phyloP scores from a whole-genome alignment of 2,888 invertebrate genomes.

The Sialis fuliginosa region DNA sequence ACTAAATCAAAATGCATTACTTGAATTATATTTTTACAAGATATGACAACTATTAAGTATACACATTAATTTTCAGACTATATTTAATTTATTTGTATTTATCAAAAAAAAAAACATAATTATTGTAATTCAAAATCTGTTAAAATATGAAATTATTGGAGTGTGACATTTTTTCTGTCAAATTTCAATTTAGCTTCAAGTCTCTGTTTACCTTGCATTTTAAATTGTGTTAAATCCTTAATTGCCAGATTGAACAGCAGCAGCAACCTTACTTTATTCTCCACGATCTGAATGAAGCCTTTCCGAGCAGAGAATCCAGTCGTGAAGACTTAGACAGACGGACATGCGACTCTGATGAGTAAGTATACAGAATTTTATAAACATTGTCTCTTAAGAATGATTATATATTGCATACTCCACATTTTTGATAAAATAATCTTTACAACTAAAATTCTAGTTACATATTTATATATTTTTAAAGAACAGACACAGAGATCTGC shows the following conservation, averaged over 20 bases:
- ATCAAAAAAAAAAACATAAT: neutral
- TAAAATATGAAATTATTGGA: conserved; percentile 7
- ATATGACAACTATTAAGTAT: too few species aligned
- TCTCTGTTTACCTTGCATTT: too few species aligned
- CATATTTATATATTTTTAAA: too few species aligned
- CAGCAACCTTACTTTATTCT: too few species aligned
- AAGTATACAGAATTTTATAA: conserved; percentile 12
- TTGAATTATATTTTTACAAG: too few species aligned
- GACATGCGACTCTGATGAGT: conserved; percentile 23
- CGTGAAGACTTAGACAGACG: conserved; percentile 28
- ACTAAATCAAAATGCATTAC: too few species aligned
- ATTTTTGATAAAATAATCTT: too few species aligned
- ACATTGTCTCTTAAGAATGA: neutral
- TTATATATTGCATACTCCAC: neutral
- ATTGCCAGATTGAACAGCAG: conserved; percentile 15
- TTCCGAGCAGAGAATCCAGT: conserved; percentile 32
- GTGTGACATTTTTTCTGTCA: too few species aligned
- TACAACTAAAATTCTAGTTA: too few species aligned
- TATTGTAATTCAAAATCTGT: neutral
- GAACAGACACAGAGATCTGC: conserved; percentile 1
- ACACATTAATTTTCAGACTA: too few species aligned
- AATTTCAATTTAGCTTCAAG: neutral
- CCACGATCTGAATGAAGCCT: conserved; percentile 32
- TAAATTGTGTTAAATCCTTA: too few species aligned
- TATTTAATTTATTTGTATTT: conserved; percentile 6